A percentile compares a stretch with the other conserved stretches of the same genome.
phyloP scores from a whole-genome alignment of 2,888 invertebrate genomes.

The Hylaea fasciaria region DNA sequence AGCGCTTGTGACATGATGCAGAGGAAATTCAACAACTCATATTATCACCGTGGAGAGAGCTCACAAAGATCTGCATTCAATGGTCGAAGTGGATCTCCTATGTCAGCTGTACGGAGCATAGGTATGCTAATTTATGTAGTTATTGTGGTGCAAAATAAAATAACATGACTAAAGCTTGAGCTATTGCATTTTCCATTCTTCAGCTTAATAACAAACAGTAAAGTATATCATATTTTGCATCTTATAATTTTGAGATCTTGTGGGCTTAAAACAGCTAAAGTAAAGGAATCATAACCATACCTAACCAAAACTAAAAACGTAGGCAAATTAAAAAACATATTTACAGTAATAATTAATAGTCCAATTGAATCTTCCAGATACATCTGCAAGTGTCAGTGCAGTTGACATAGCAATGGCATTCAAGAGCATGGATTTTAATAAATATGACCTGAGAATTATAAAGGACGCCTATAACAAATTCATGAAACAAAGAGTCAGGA shows the following conservation, averaged over 20 bases:
- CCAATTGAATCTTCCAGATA: slow-evolving; percentile 53
- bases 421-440: slow-evolving; percentile 59
- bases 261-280: too few species aligned
- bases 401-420: slow-evolving; percentile 63
- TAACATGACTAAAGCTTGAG: too few species aligned
- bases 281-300: too few species aligned
- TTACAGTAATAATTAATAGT: too few species aligned
- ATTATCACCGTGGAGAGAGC: slow-evolving; percentile 49
- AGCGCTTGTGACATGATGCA: slow-evolving; percentile 56
- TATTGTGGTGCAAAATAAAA: background rate
- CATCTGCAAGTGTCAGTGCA: slow-evolving; percentile 56
- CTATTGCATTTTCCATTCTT: too few species aligned
- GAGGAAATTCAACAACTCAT: slow-evolving; percentile 51
- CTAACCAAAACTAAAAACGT: background rate
- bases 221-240: too few species aligned
- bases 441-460: slow-evolving; percentile 61
- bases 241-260: too few species aligned
- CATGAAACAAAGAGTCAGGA: slow-evolving; percentile 52
- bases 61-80: slow-evolving; percentile 58
- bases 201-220: too few species aligned
- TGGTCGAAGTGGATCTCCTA: slow-evolving; percentile 67
- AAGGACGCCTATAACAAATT: slow-evolving; percentile 59
- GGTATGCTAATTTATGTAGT: slow-evolving; percentile 48
- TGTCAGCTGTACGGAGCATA: slow-evolving; percentile 62
- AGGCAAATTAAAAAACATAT: too few species aligned